Base-by-base conservation (phyloP, 1,140 invertebrate species). In the Ostrea edulis region DNA sequence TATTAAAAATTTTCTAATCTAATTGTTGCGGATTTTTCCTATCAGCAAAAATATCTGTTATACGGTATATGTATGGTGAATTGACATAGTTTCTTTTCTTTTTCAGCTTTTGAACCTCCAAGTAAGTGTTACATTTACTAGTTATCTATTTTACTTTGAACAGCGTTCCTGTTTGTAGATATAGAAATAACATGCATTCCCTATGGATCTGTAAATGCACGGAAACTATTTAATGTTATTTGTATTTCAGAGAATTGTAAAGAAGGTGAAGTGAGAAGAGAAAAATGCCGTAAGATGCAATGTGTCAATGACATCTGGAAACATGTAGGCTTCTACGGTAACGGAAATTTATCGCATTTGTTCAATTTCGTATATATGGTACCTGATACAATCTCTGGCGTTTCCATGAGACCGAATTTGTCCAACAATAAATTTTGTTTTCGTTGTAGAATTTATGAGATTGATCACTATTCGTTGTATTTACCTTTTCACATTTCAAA, bases 251-350 rank as follows among this genome's bases (percentile, higher is more conserved):
- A 22, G 29, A 77, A 77, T 29, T 77, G 68, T 29, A 25, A 89
- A 29, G 83, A 89, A 8, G 86, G 83, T 53, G n/a, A 82, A 53
- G 44, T 82, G 2, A 53, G 58, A 22, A 86, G 82, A 53, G 81
- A 85, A 82, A 51, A 55, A 81, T 89, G 88, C 25, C 65, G 86
- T 51, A 62, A 52, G 35, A 85, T 89, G 20, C 71, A 71, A 17
- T 89, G 88, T 82, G 53, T 82, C n/a, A 35, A 82, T 14, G 65
- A 53, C 29, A 44, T 35, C 52, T 89, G 86, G 86, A 85, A 44
- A 44, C 65, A 51, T 25, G 52, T 87, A 0, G 86, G 88, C 8
- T 88, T 82, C 55, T 85, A 52, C 14, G 88, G 88, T 89, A 82
- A 82, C 9, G 0, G 17, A 44, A 44, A 44, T 44, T 2, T 44